Percentiles rank a stretch among this genome's conserved stretches.
phyloP scores from a whole-genome alignment of 2,888 invertebrate genomes.

The Agrilus cyanescens region DNA sequence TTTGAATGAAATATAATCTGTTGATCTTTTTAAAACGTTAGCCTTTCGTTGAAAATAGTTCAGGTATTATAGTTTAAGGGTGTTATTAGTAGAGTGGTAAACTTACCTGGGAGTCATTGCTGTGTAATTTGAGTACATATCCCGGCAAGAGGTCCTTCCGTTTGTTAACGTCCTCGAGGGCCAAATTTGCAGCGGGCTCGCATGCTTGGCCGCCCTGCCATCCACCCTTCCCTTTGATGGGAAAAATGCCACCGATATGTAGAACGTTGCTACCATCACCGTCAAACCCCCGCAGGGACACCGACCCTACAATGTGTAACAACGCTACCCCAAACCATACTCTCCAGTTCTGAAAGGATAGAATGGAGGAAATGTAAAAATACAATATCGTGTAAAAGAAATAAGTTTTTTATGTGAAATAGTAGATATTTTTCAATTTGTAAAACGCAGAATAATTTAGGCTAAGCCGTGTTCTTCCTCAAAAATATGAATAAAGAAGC shows the following conservation, averaged over 20 bases:
- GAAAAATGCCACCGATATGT: conserved; percentile 96
- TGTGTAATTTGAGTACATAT: conserved; percentile 80
- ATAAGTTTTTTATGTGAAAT: too few species aligned
- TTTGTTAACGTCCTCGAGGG: conserved; percentile 90
- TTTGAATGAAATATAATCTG: too few species aligned
- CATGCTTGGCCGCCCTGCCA: conserved; percentile 99
- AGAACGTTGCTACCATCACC: conserved; percentile 51
- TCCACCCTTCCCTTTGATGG: conserved; percentile 89
- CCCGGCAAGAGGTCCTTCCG: conserved; percentile 80
- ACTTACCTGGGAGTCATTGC: conserved; percentile 92
- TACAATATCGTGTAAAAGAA: too few species aligned
- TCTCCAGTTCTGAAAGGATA: conserved; percentile 31
- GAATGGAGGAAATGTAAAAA: too few species aligned
- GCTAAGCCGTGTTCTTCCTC: too few species aligned
- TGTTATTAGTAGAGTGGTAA: not conserved
- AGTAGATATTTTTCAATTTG: too few species aligned
- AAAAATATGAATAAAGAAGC: too few species aligned
- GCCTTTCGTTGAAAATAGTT: too few species aligned
- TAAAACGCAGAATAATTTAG: too few species aligned
- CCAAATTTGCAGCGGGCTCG: conserved; percentile 93
- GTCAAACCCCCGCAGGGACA: conserved; percentile 19
- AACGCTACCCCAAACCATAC: conserved; percentile 32
- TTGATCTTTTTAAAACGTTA: too few species aligned
- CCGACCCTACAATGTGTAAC: conserved; percentile 24
- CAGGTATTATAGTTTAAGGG: too few species aligned